These are phyloP conservation scores for Polydrusus tereticollis DNA, from an alignment of 2,888 invertebrate genomes.

Conservation along the genomic window DNA sequence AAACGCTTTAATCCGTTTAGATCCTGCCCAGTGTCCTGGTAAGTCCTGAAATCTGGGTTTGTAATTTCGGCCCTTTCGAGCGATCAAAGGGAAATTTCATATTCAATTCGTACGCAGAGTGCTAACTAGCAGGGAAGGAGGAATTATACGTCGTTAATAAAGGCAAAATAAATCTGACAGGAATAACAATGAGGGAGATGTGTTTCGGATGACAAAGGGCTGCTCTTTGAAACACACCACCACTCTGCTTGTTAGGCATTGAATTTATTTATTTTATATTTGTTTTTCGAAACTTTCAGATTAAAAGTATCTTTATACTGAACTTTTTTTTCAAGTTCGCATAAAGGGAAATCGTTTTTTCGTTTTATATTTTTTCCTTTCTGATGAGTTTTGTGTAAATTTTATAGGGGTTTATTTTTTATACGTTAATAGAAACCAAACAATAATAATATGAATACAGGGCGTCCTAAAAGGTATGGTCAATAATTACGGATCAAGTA, in stretches of 20 bases:
- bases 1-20: slow-evolving; percentile 7
- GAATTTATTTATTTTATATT: background rate
- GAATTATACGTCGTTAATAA: slow-evolving; percentile 48
- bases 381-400: no score
- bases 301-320: background rate
- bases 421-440: no score
- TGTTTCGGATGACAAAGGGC: slow-evolving; percentile 33
- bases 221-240: slow-evolving; percentile 27
- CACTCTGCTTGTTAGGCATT: slow-evolving; percentile 4
- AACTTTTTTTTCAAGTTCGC: no score
- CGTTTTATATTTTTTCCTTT: no score
- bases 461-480: no score
- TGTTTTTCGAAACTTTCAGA: background rate
- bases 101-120: slow-evolving; percentile 44
- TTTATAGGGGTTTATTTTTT: no score
- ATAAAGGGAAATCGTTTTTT: no score
- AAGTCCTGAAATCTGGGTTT: slow-evolving; percentile 38
- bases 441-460: no score
- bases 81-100: slow-evolving; percentile 48
- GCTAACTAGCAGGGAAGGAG: slow-evolving; percentile 45
- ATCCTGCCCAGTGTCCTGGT: slow-evolving; percentile 13
- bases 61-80: slow-evolving; percentile 33
- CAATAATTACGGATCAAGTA: no score
- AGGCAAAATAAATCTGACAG: slow-evolving; percentile 45
- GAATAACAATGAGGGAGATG: slow-evolving; percentile 45